Conservation (phyloP, 2,113 vertebrate genomes). For the Diadophis punctatus region DNA sequence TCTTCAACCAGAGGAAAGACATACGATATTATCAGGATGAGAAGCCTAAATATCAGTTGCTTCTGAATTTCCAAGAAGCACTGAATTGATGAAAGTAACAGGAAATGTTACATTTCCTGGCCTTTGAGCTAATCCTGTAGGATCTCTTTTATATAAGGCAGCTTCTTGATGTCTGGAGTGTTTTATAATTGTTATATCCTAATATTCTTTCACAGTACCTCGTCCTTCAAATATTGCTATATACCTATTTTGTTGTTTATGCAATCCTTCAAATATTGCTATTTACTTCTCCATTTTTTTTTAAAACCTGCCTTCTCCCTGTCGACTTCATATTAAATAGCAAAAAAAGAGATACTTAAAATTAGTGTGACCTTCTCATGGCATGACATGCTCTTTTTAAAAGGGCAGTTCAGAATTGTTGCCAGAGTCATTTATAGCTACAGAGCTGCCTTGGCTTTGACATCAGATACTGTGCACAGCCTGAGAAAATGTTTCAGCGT, state of each 20-base stretch:
- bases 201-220: neutral
- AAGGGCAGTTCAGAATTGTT: conserved; percentile 15
- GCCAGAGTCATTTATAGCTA: conserved; percentile 5
- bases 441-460: conserved; percentile 14
- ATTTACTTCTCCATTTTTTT: neutral
- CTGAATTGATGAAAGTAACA: neutral
- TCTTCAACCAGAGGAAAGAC: neutral
- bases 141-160: neutral
- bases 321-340: conserved; percentile 17
- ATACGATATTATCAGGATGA: neutral
- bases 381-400: conserved; percentile 1
- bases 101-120: neutral
- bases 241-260: neutral
- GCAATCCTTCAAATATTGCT: neutral
- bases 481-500: neutral
- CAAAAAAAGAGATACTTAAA: conserved; percentile 22
- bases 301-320: neutral
- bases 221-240: neutral
- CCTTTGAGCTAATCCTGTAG: neutral
- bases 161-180: neutral
- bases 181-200: neutral
- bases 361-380: conserved; percentile 24
- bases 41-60: neutral
- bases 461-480: neutral
- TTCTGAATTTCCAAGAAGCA: neutral